phyloP scores from a whole-genome alignment of 2,888 invertebrate genomes.

The Tenthredo notha region DNA sequence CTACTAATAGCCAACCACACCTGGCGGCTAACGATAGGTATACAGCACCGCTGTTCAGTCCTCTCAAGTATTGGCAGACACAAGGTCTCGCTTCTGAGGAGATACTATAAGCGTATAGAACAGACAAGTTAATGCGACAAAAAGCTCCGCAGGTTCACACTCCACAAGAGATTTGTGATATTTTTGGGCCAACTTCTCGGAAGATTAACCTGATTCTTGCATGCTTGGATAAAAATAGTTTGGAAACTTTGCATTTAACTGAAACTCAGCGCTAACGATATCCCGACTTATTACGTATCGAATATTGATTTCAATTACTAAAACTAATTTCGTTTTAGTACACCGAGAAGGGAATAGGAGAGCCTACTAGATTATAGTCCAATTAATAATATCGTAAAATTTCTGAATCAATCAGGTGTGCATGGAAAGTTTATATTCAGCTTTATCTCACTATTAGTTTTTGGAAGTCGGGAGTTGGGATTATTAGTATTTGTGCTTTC shows the following conservation, averaged over 20 bases:
- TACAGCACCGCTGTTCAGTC: constrained; percentile 2
- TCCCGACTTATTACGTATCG: constrained; percentile 4
- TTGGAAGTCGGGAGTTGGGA: background rate
- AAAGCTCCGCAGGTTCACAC: constrained; percentile 63
- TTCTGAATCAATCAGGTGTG: background rate
- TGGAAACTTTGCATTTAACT: constrained; percentile 60
- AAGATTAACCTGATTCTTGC: constrained; percentile 75
- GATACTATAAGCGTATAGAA: background rate
- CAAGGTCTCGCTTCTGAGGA: constrained; percentile 30
- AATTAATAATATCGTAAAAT: background rate
- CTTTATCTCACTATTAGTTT: background rate
- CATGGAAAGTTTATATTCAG: background rate
- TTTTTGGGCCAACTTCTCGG: constrained; percentile 72
- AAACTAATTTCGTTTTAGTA: background rate
- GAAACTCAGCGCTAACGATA: constrained; percentile 7
- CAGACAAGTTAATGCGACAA: constrained; percentile 57
- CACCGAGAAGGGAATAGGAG: background rate
- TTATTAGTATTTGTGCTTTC: background rate
- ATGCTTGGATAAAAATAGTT: constrained; percentile 74
- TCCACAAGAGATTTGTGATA: constrained; percentile 69
- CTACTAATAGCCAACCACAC: constrained; percentile 47
- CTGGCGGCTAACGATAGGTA: constrained; percentile 21
- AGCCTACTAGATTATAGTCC: background rate
- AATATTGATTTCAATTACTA: background rate
- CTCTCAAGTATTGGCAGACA: constrained; percentile 46